Evolutionary conservation across 2,113 vertebrate genomes (phyloP), one percentile per base, ranked within the genome.

Genomic region (Condylura cristata): DNA sequence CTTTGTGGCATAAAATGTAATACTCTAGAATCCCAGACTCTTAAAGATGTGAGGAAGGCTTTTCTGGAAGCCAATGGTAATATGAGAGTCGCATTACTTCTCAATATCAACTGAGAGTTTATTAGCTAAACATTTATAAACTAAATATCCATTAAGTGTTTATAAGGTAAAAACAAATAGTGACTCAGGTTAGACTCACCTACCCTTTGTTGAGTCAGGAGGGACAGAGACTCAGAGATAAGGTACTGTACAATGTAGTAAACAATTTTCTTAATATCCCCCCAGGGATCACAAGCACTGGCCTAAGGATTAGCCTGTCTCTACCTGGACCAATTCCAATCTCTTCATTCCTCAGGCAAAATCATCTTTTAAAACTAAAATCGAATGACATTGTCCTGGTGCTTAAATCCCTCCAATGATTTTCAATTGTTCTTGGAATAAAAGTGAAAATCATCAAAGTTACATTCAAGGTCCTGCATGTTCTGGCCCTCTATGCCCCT

Each of bases 401-500:
- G 3, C 14, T 90, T 63, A 70, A 53, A 86, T 46, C 70, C 68
- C 39, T 81, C 82, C 58, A 72, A 26, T 60, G 22, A 13, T 14
- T 96, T 95, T 92, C 26, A 30, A 44, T 2, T 83, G 24, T 8
- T 89, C 93, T 79, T 41, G 72, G 75, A 71, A 65, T 37, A 78
- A 90, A 89, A 2, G 34, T 28, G 2, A 17, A 93, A 90, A 72
- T 79, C 46, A 16, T 72, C 78, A 46, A 41, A 20, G 1, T 82
- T 68, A 63, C 12, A 60, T 30, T 26, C 8, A 74, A 89, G 44
- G 26, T 12, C 17, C 44, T 76, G 1, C 37, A 11, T 46, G 10
- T 65, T 74, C 72, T 72, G 22, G 30, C 39, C 37, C 75, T 63
- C 4, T 34, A 3, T 30, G 10, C 2, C 3, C 39, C 4, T 70